Base-by-base conservation (phyloP, 2,888 invertebrate genomes). In the Hymenopus coronatus region DNA sequence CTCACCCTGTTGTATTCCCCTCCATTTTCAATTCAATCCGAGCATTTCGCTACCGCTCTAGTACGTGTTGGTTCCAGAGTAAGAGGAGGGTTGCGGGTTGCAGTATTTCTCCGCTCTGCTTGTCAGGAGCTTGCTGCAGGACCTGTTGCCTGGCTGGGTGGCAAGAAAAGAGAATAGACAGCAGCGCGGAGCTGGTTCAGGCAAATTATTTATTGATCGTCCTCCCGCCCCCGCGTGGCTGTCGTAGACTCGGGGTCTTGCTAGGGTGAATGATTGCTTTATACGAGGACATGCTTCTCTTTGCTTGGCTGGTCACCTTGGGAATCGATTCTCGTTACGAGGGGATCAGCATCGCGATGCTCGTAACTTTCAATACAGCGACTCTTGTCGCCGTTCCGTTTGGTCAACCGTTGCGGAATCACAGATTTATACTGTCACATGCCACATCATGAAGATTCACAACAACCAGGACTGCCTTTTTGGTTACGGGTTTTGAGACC, bases 201-300 rank as follows among this genome's bases (percentile, higher is more conserved):
- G 87, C 82, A 87, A 87, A 87, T 87, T 87, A 87, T 87, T 87
- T 87, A 87, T 87, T 87, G 87, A 87, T 87, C 87, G 70, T 33
- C n/a, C 81, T 30, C 28, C 82, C 30, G 28, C 28, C 15, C 27
- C 28, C 33, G 40, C 85, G 20, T 85, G 85, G 85, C 27, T 46
- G n/a, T 70, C 54, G 54, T 70, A 70, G 54, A 70, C 54, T 70
- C 54, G 54, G 20, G 54, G 54, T 70, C 54, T 70, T 70, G 54
- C 54, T 70, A 70, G 54, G 54, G 54, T 70, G 54, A 70, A 70
- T 70, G 54, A 70, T 70, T 70, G 54, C 54, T 70, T 70, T 70
- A 70, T 70, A 70, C 54, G 25, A 70, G 54, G 25, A 70, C 54
- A 70, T 70, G 54, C 54, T 70, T 70, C 54, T 70, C 54, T 25